Percentiles rank a stretch among this genome's conserved stretches.
These are phyloP conservation scores for Myoxocephalus aenaeus DNA, from an alignment of 2,797 vertebrate genomes.

Conservation along the genomic window DNA sequence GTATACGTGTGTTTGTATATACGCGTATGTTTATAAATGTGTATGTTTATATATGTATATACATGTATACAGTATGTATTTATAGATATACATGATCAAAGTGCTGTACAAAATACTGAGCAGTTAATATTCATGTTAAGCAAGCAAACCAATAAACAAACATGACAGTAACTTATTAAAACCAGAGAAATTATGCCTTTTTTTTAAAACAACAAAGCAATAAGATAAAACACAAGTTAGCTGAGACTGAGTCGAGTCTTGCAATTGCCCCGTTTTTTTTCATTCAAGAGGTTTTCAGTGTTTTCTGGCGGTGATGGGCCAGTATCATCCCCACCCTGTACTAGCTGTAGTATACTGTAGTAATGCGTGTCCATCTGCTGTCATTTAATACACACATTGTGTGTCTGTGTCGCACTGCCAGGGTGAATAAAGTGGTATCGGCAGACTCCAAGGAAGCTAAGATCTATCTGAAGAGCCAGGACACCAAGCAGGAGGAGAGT, in stretches of 20 bases:
- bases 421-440: constrained; percentile 94
- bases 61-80: no score
- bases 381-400: background rate
- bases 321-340: background rate
- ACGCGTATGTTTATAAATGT: no score
- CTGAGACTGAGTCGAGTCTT: background rate
- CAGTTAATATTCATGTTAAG: no score
- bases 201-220: no score
- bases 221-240: no score
- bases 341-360: background rate
- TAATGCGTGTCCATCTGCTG: background rate
- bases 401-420: constrained; percentile 56
- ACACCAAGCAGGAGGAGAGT: constrained; percentile 63
- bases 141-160: no score
- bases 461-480: constrained; percentile 87
- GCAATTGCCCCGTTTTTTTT: background rate
- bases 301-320: background rate
- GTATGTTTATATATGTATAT: no score
- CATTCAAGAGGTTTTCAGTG: background rate
- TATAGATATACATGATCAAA: no score
- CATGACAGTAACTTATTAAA: no score
- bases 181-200: no score
- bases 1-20: no score
- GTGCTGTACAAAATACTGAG: no score
- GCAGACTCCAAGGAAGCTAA: constrained; percentile 91